Evolutionary conservation across 2,113 vertebrate species (phyloP), one percentile per base, ranked within the genome.

Genomic region (Carettochelys insculpta): DNA sequence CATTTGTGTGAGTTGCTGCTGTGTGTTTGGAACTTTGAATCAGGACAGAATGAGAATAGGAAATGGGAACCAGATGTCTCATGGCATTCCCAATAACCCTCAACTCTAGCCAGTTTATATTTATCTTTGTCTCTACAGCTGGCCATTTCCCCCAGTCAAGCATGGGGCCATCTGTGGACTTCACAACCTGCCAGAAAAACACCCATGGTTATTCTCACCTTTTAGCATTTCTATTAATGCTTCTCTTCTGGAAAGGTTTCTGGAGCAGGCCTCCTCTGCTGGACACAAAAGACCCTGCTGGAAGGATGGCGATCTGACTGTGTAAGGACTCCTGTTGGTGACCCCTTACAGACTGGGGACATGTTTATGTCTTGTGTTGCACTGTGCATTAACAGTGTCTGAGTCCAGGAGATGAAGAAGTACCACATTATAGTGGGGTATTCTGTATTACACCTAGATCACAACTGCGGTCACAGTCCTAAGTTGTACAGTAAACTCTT

Each of bases 1-100:
- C 93, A 83, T 96, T 96, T 94, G 95, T 92, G 87, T 89, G 96
- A 94, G 89, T 95, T 91, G 94, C 92, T 93, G 96, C 94, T 92
- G 94, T 95, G 94, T 89, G 90, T 95, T 96, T 96, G 95, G 95
- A 77, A 2, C 93, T 97, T 97, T 96, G 93, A 96, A 95, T 97
- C 95, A 96, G 86, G 94, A 83, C 83, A 95, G 94, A 97, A 97
- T 94, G 91, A 95, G 85, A 97, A 92, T 88, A 91, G 95, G 94
- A 96, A 94, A 97, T 96, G 88, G 86, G 90, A 97, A 96, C 93
- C 96, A 97, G 96, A 97, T 97, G 97, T 96, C 94, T 90, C 65
- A 78, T 80, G 71, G 92, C 93, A 97, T 91, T 96, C 90, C 89
- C 80, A 95, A 86, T 93, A 87, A 89, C 82, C 92, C 90, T 93